These are phyloP conservation scores for Spicauda simplicius DNA, from an alignment of 2,888 invertebrate genomes.

Conservation along the genomic window DNA sequence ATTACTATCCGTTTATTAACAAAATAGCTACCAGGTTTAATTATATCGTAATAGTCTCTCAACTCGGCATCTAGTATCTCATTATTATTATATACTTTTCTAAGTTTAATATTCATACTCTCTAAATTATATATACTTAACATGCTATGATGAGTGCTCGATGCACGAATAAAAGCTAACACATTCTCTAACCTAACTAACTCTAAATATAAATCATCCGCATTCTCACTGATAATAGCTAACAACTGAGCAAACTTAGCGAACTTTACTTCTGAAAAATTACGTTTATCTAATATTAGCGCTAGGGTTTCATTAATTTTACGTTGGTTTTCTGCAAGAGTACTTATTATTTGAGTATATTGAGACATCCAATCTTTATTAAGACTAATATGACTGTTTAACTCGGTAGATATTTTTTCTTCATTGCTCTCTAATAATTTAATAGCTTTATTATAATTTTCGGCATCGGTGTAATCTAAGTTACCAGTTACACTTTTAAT, in stretches of 20 bases:
- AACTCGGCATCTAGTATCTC: slow-evolving; percentile 13
- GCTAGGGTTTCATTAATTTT: not conserved
- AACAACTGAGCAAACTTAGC: slow-evolving; percentile 16
- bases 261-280: slow-evolving; percentile 14
- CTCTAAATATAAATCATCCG: slow-evolving; percentile 20
- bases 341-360: slow-evolving; percentile 9
- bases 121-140: slow-evolving; percentile 16
- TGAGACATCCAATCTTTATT: slow-evolving; percentile 24
- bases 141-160: no score
- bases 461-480: slow-evolving; percentile 33
- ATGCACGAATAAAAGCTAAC: slow-evolving; percentile 30
- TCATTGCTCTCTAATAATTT: slow-evolving; percentile 32
- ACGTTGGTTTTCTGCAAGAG: slow-evolving; percentile 9
- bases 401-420: slow-evolving; percentile 15
- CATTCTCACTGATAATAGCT: slow-evolving; percentile 19
- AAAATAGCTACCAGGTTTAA: slow-evolving; percentile 23
- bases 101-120: slow-evolving; percentile 7
- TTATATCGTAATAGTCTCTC: no score
- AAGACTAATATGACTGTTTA: no score
- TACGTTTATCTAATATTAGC: slow-evolving; percentile 3
- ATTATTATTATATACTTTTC: slow-evolving; percentile 10
- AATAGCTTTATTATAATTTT: slow-evolving; percentile 33
- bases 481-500: slow-evolving; percentile 38
- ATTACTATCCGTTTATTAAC: slow-evolving; percentile 15
- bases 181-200: slow-evolving; percentile 26